Conservation (phyloP, 2,797 vertebrate species). For the Enteromius fasciolatus region DNA sequence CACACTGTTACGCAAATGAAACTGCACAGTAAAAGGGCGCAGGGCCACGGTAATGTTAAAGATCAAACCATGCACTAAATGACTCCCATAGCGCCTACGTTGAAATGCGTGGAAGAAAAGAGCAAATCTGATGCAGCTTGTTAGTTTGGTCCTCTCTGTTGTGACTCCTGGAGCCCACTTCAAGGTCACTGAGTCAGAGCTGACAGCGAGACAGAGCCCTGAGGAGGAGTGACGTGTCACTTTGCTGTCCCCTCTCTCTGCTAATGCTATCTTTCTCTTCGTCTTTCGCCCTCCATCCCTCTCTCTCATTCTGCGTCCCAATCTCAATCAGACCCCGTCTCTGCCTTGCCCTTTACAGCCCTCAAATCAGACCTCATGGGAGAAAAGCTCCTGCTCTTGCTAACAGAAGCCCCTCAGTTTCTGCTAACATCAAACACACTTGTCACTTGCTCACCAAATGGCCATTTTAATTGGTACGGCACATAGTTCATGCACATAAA, state of each 20-base stretch:
- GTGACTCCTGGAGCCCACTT: conserved; percentile 58
- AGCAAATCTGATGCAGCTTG: conserved; percentile 59
- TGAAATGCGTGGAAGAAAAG: conserved; percentile 37
- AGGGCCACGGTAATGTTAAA: conserved; percentile 5
- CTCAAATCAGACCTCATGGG: conserved; percentile 63
- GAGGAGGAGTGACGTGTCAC: conserved; percentile 60
- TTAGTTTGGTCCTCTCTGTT: conserved; percentile 48
- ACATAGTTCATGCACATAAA: conserved; percentile 59
- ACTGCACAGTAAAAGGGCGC: conserved; percentile 14
- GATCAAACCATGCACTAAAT: conserved; percentile 45
- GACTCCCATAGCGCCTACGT: conserved; percentile 1
- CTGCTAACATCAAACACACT: conserved; percentile 54
- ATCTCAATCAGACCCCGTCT: conserved; percentile 49
- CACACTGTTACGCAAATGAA: conserved; percentile 10
- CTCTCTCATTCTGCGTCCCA: conserved; percentile 26
- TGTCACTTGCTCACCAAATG: conserved; percentile 59
- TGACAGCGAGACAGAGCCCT: conserved; percentile 53
- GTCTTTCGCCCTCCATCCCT: conserved; percentile 73
- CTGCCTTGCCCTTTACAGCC: conserved; percentile 69
- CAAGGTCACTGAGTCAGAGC: conserved; percentile 64
- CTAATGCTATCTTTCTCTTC: conserved; percentile 35
- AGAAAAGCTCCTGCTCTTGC: conserved; percentile 56
- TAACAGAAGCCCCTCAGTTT: conserved; percentile 53
- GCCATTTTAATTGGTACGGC: conserved; percentile 61
- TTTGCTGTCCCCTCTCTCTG: conserved; percentile 21